These are phyloP conservation scores for Antheraea pernyi DNA, from an alignment of 1,140 invertebrate species.

Conservation along the genomic window DNA sequence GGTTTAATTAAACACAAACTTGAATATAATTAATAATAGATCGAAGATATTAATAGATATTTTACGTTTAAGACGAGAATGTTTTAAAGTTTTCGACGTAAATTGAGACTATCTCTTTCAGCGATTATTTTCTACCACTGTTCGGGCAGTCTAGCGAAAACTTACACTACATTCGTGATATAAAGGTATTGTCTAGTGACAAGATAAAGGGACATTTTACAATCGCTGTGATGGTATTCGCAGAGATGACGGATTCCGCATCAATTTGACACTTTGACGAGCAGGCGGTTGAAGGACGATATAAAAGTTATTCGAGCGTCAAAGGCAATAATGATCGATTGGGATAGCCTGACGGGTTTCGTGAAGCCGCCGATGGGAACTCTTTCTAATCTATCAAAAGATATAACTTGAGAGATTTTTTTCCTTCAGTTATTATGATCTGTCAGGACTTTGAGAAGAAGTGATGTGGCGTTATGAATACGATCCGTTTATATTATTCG, in stretches of 20 bases:
- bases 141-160: background rate
- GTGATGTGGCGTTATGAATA: background rate
- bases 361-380: background rate
- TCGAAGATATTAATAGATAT: too few species aligned
- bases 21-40: too few species aligned
- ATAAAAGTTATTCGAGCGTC: slow-evolving; percentile 30
- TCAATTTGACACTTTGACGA: slow-evolving; percentile 32
- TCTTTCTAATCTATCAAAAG: slow-evolving; percentile 7
- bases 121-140: background rate
- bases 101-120: background rate
- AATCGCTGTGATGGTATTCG: background rate
- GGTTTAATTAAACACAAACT: too few species aligned
- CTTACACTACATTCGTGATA: background rate
- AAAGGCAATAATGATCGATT: slow-evolving; percentile 30
- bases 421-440: background rate
- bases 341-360: slow-evolving; percentile 7
- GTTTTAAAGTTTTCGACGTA: background rate
- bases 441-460: background rate
- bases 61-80: background rate
- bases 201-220: background rate
- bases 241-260: background rate
- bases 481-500: too few species aligned
- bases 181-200: background rate
- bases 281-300: slow-evolving; percentile 30
- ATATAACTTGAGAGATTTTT: background rate